Conservation (phyloP, 2,113 vertebrate species). For the Ptychochromis oligacanthus region DNA sequence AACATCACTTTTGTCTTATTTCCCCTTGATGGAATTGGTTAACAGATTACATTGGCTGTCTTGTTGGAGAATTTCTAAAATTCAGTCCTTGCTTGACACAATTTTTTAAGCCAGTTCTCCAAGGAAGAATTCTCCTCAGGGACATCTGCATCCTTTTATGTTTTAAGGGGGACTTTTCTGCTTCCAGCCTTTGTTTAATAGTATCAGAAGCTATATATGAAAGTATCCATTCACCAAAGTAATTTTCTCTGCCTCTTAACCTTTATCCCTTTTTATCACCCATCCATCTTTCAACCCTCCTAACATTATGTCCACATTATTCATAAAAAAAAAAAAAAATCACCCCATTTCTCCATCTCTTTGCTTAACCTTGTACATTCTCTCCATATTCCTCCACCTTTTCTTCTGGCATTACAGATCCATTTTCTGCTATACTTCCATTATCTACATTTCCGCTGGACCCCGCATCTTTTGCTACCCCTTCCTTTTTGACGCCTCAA, state of each 20-base stretch:
- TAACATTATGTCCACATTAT: constrained; percentile 27
- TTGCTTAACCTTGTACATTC: constrained; percentile 24
- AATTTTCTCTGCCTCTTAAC: constrained; percentile 35
- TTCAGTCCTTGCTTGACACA: not conserved
- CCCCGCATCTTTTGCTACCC: not conserved
- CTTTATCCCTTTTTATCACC: constrained; percentile 23
- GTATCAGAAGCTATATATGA: not conserved
- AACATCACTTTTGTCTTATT: not conserved
- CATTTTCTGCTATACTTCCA: constrained; percentile 40
- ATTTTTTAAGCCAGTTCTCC: not conserved
- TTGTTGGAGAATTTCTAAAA: not conserved
- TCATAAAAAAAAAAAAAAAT: not conserved
- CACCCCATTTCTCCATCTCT: constrained; percentile 20
- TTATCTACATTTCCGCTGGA: constrained; percentile 17
- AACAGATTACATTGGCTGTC: not conserved
- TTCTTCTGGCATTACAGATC: constrained; percentile 23
- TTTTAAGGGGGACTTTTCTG: not conserved
- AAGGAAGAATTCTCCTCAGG: not conserved
- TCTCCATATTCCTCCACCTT: constrained; percentile 1
- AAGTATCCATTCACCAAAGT: not conserved
- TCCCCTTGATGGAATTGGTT: not conserved
- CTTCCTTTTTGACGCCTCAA: constrained; percentile 19
- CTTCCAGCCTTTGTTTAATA: not conserved
- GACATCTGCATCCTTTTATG: not conserved
- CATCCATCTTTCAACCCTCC: constrained; percentile 13